Evolutionary conservation across 1,140 invertebrate genomes (phyloP).

Genomic region (Calosoma granatense): DNA sequence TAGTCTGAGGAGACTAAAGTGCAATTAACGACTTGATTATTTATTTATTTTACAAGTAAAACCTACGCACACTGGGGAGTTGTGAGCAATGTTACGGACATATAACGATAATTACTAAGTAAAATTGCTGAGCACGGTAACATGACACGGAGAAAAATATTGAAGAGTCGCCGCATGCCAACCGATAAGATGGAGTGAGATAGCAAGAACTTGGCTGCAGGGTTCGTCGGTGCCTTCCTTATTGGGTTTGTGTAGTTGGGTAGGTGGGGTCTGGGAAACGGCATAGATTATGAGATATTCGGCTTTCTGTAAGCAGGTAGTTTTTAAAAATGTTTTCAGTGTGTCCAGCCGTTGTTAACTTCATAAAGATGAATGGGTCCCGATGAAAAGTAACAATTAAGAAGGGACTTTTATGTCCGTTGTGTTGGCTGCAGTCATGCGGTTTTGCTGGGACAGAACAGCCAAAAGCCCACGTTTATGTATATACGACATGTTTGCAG

Average conservation of each 20-base stretch:
- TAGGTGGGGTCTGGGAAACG: not conserved
- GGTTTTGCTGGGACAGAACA: no score
- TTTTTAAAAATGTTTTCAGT: conserved; percentile 21
- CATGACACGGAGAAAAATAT: conserved; percentile 7
- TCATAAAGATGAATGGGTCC: conserved; percentile 23
- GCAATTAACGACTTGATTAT: conserved; percentile 1
- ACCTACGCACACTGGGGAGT: not conserved
- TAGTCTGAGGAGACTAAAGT: not conserved
- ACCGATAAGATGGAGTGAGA: not conserved
- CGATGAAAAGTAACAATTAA: conserved; percentile 25
- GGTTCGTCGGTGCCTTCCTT: no score
- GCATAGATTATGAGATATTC: conserved; percentile 6
- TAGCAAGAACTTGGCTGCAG: no score
- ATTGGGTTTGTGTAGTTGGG: not conserved
- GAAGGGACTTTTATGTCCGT: conserved; percentile 26
- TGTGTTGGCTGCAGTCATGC: conserved; percentile 26
- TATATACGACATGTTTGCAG: no score
- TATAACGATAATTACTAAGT: not conserved
- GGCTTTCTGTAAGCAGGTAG: conserved; percentile 20
- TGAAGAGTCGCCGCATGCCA: not conserved
- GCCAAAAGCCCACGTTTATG: no score
- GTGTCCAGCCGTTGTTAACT: conserved; percentile 18
- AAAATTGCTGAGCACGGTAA: conserved; percentile 5
- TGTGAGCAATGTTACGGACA: not conserved
- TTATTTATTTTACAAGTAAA: conserved; percentile 6